These are phyloP conservation scores for Peromyscus maniculatus DNA, from an alignment of 2,113 vertebrate genomes.

Conservation along the genomic window DNA sequence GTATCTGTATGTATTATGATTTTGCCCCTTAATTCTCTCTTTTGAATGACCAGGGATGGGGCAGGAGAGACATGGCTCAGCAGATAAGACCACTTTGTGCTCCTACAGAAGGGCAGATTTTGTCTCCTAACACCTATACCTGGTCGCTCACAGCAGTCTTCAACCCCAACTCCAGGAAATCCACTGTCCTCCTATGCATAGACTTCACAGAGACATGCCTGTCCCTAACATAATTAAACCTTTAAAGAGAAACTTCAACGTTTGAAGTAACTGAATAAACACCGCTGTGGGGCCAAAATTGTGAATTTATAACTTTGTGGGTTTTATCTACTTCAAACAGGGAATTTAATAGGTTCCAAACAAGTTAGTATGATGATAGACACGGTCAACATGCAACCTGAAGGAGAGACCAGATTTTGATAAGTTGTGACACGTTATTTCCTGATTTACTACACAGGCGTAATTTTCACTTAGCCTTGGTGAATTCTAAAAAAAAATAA, in stretches of 20 bases:
- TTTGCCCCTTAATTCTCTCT: neutral
- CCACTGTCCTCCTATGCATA: neutral
- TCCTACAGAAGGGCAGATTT: neutral
- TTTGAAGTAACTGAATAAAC: neutral
- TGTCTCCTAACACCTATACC: no score
- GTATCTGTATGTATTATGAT: neutral
- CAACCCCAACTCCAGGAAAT: neutral
- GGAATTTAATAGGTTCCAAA: neutral
- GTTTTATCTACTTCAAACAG: neutral
- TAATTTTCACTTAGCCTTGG: slow-evolving; percentile 17
- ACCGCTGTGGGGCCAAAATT: neutral
- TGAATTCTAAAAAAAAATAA: slow-evolving; percentile 19
- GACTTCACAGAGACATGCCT: neutral
- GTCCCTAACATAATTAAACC: neutral
- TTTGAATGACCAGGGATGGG: neutral
- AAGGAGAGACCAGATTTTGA: neutral
- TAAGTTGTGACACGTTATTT: neutral
- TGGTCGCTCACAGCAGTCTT: no score
- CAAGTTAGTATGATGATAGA: neutral
- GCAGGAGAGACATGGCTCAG: neutral
- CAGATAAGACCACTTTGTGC: neutral
- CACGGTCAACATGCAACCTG: neutral
- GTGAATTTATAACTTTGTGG: neutral
- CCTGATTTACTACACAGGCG: neutral
- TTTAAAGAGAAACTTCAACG: neutral